Evolutionary conservation across 2,797 vertebrate species (phyloP), one percentile per base, ranked within the genome.

Genomic region (Pangasius djambal): DNA sequence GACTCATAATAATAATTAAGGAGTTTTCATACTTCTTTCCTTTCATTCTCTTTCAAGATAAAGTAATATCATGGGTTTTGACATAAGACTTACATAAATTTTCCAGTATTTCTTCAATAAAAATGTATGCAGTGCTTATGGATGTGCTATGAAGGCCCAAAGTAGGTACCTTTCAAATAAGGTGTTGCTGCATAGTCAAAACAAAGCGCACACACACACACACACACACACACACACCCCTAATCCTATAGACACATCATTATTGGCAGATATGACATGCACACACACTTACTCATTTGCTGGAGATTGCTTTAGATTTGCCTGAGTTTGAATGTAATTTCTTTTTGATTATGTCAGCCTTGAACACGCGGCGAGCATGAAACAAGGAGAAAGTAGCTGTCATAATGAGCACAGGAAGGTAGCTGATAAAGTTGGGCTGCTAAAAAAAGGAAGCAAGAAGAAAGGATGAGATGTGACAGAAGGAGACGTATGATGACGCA

Each of bases 291-390:
- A 12, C 65, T 55, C 16, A 67, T n/a, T 34, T 77, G 44, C n/a
- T 44, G 61, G 18, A 82, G 86, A 78, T 40, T 65, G 77, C 57
- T 70, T 86, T 31, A 69, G 85, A 85, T 85, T 82, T 83, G 69
- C 44, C 59, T 59, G 25, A 65, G 52, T 63, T 70, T 72, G 37
- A 86, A 74, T 63, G 34, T 57, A 86, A 88, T 88, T 88, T 74
- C 48, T 88, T 86, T 86, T 50, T 63, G 52, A 25, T 77, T 86
- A 8, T 50, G 6, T 69, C 63, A 69, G 44, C n/a, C 65, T 50
- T 13, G n/a, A 7, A 75, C 15, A 75, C 4, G 48, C 34, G 44
- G 15, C 3, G 10, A 16, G 50, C 52, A 50, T 72, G n/a, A 74
- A 75, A 74, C 55, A 28, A 86, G 67, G 34, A 28, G 65, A 55